phyloP scores from a whole-genome alignment of 2,888 invertebrate species.

The Tachina grossa region DNA sequence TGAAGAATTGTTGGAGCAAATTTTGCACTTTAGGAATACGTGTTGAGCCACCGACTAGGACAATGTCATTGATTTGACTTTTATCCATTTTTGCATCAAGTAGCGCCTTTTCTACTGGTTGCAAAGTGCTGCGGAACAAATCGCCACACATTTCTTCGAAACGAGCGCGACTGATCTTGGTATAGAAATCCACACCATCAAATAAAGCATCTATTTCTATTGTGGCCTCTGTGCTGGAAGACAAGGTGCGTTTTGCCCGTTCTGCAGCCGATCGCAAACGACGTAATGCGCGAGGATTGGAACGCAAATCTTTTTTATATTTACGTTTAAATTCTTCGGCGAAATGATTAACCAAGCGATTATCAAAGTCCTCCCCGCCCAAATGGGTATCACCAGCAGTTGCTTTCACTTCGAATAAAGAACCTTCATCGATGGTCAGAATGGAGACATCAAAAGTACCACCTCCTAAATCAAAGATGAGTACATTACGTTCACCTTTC shows the following conservation, averaged over 20 bases:
- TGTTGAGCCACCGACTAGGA: constrained; percentile 91
- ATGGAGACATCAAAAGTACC: constrained; percentile 97
- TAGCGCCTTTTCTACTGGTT: constrained; percentile 91
- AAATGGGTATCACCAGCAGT: constrained; percentile 96
- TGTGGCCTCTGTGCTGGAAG: constrained; percentile 90
- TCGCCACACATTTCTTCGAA: constrained; percentile 90
- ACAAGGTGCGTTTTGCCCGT: constrained; percentile 89
- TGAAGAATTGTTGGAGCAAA: constrained; percentile 89
- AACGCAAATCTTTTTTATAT: constrained; percentile 87
- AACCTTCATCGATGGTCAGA: constrained; percentile 95
- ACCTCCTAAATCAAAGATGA: constrained; percentile 87
- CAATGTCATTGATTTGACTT: constrained; percentile 89
- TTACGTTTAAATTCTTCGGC: constrained; percentile 93
- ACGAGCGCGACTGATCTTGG: constrained; percentile 88
- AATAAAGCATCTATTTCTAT: constrained; percentile 89
- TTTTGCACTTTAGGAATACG: constrained; percentile 91
- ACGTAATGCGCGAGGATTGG: constrained; percentile 86
- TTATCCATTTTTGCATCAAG: constrained; percentile 91
- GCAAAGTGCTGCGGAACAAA: constrained; percentile 88
- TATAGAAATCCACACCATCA: constrained; percentile 89
- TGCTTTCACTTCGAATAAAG: constrained; percentile 94
- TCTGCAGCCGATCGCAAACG: constrained; percentile 90
- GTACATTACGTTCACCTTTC: constrained; percentile 90
- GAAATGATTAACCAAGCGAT: constrained; percentile 92
- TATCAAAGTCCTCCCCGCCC: constrained; percentile 95